Evolutionary conservation across 2,888 invertebrate species (phyloP).

Genomic region (Acleris holmiana): DNA sequence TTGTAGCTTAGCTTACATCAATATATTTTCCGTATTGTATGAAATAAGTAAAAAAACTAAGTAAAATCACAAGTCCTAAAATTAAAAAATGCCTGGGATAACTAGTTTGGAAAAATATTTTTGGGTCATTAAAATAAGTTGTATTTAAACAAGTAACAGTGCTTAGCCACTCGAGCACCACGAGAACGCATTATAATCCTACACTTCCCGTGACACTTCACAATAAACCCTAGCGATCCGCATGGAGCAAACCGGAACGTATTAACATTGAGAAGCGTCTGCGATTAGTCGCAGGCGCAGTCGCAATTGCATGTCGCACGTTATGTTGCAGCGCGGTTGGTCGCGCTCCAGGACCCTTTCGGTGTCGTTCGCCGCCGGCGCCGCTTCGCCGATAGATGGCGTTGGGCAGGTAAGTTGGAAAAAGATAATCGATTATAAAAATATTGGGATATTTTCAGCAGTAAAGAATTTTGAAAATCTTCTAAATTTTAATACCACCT

Average conservation of each 20-base stretch:
- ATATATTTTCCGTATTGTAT: not conserved
- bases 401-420: conserved; percentile 77
- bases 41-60: not conserved
- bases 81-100: not conserved
- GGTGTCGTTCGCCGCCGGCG: conserved; percentile 92
- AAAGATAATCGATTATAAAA: not conserved
- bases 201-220: conserved; percentile 31
- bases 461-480: too few relatives aligned
- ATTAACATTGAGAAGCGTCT: conserved; percentile 39
- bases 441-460: too few relatives aligned
- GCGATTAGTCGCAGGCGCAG: conserved; percentile 50
- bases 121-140: not conserved
- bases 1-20: conserved; percentile 30
- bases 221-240: conserved; percentile 23
- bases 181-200: not conserved
- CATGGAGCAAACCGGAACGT: conserved; percentile 31
- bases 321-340: conserved; percentile 89
- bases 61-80: not conserved
- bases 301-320: conserved; percentile 66
- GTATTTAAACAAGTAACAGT: not conserved
- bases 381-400: conserved; percentile 92
- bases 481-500: too few relatives aligned
- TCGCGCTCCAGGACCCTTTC: conserved; percentile 95
- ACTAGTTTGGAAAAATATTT: not conserved
- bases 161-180: conserved; percentile 8